Evolutionary conservation across 1,140 invertebrate species (phyloP).

Genomic region (Ceratina japonica): DNA sequence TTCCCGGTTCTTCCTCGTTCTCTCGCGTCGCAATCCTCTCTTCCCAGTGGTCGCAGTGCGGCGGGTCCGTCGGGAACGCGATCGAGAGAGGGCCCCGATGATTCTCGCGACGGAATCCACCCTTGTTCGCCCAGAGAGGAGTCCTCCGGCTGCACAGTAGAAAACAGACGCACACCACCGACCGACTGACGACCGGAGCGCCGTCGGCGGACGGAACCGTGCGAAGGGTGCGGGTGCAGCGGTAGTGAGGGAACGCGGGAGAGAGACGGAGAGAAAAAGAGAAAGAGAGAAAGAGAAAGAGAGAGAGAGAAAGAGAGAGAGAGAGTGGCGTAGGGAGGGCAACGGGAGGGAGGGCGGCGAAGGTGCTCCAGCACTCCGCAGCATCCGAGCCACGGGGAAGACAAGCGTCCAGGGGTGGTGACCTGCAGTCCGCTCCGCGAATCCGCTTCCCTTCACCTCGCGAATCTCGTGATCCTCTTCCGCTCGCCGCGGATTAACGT

Average conservation of each 20-base stretch:
- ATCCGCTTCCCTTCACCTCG: too few relatives aligned
- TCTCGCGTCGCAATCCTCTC: background rate
- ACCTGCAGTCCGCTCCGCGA: constrained; percentile 37
- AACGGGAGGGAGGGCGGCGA: constrained; percentile 8
- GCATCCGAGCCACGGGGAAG: constrained; percentile 55
- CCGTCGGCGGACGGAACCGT: background rate
- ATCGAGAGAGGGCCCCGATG: too few relatives aligned
- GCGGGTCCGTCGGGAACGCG: background rate
- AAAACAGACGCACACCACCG: background rate
- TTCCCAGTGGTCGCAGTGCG: background rate
- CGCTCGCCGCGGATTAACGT: background rate
- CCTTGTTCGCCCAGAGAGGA: constrained; percentile 2
- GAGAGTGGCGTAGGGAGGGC: background rate
- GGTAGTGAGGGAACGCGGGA: background rate
- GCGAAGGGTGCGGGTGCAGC: background rate
- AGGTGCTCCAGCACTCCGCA: constrained; percentile 36
- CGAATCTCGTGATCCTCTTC: background rate
- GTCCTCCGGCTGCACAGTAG: background rate
- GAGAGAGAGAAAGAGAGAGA: background rate
- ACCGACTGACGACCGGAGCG: constrained; percentile 1
- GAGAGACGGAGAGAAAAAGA: background rate
- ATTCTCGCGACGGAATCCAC: too few relatives aligned
- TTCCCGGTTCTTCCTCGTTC: background rate
- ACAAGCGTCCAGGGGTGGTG: constrained; percentile 60
- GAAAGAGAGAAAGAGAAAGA: background rate